Base-by-base conservation (phyloP, 2,888 invertebrate genomes). In the Nomada fabriciana region DNA sequence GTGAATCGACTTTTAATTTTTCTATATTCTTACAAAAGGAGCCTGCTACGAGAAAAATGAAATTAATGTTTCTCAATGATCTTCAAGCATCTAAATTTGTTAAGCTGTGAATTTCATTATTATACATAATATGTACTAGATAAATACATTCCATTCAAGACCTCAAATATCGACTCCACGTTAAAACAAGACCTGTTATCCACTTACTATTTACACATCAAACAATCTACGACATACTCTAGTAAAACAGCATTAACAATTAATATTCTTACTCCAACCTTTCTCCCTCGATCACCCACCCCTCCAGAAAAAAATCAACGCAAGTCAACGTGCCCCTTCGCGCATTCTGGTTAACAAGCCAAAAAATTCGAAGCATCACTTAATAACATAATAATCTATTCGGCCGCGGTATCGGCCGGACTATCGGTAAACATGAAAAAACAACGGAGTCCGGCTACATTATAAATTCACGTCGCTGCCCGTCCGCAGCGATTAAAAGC, bases 351-450 rank as follows among this genome's bases (percentile, higher is more conserved):
- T 63, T 43, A 63, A 63, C 63, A 7, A 36, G 63, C 43, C 15
- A 20, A 63, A 43, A 20, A n/a, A 63, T 63, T 63, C 63, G 25
- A 15, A 63, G 43, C 63, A 23, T 63, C 63, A 18, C 53, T 15
- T n/a, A 76, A 47, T 23, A 50, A 69, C 59, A 63, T 63, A 64
- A 64, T 64, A 64, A 64, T 64, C 64, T 25, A 64, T 47, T 25
- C 64, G 11, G 23, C 25, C 64, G 47, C 5, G 43, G 47, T 11
- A 64, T 15, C 20, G 23, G 15, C 42, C 43, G 15, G 7, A 47
- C 47, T 64, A 64, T 64, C 47, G 18, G 23, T 11, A 25, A 23
- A 47, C 25, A 15, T 15, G 64, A 64, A 11, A 64, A 50, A 29
- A 11, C n/a, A 4, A 60, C 18, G 3, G 4, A 29, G 15, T 20